Percentiles rank a stretch among this genome's conserved stretches.
Evolutionary conservation across 2,888 invertebrate species (phyloP).

Genomic region (Boloria euphrosyne): DNA sequence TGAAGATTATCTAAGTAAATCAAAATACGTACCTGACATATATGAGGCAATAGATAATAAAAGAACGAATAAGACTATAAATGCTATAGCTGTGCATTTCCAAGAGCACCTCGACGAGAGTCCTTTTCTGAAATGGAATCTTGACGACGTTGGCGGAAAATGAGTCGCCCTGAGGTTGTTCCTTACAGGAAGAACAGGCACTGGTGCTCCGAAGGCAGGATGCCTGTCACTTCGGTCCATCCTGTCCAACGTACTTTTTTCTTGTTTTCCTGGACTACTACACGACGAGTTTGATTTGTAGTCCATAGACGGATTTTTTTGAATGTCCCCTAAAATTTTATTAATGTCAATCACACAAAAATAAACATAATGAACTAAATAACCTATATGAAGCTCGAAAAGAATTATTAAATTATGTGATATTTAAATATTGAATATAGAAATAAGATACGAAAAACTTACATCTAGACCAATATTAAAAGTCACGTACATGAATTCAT

Average conservation of each 20-base stretch:
- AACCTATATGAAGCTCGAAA: no score
- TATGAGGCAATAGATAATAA: conserved; percentile 92
- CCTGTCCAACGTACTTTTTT: conserved; percentile 79
- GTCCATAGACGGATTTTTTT: conserved; percentile 94
- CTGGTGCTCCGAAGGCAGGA: conserved; percentile 85
- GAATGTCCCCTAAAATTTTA: conserved; percentile 87
- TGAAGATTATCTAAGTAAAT: conserved; percentile 12
- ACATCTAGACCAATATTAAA: conserved; percentile 8
- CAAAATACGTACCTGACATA: conserved; percentile 87
- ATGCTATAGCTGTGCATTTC: conserved; percentile 95
- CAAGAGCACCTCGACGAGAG: conserved; percentile 93
- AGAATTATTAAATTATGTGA: neutral
- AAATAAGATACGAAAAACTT: neutral
- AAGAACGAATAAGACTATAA: conserved; percentile 91
- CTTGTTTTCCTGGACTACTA: conserved; percentile 88
- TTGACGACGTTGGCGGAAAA: conserved; percentile 86
- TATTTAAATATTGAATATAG: conserved; percentile 26
- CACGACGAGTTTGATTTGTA: conserved; percentile 94
- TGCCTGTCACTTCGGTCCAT: conserved; percentile 84
- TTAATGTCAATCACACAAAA: neutral
- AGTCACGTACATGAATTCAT: conserved; percentile 48
- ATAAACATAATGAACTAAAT: neutral
- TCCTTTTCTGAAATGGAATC: conserved; percentile 94
- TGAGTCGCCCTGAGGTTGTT: conserved; percentile 88
- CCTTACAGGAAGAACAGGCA: conserved; percentile 89